Percentiles rank a stretch among this genome's conserved stretches.
These are phyloP conservation scores for Rhinatrema bivittatum DNA, from an alignment of 2,797 vertebrate species.

Conservation along the genomic window DNA sequence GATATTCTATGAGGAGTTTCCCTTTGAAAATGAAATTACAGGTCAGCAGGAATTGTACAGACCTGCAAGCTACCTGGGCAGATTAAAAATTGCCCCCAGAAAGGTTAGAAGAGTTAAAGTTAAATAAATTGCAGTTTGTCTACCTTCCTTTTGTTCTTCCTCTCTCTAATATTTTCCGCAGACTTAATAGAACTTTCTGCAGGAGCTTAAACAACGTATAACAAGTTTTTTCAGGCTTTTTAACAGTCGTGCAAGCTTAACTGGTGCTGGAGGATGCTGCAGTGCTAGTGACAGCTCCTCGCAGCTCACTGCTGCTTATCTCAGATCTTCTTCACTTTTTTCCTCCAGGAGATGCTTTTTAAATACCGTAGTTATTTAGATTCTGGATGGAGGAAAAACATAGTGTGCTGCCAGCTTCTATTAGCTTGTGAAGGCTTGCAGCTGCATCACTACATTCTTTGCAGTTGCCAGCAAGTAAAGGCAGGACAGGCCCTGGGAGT, in stretches of 20 bases:
- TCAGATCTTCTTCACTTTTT: not conserved
- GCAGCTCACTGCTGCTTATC: not conserved
- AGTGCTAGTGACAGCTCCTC: not conserved
- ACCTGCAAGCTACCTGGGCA: too few relatives aligned
- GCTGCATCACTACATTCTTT: constrained; percentile 1
- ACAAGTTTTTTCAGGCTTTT: not conserved
- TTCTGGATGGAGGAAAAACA: not conserved
- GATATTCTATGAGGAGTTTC: too few relatives aligned
- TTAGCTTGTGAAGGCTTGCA: constrained; percentile 7
- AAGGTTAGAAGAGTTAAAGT: too few relatives aligned
- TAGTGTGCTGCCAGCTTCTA: constrained; percentile 2
- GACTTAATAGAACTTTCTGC: too few relatives aligned
- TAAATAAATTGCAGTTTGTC: too few relatives aligned
- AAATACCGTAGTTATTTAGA: too few relatives aligned
- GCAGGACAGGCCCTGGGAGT: not conserved
- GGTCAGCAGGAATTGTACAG: too few relatives aligned
- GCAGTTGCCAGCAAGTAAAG: constrained; percentile 1
- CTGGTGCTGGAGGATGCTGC: not conserved
- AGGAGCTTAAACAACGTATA: not conserved
- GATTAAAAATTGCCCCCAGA: too few relatives aligned
- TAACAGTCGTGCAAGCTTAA: not conserved
- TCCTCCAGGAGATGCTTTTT: constrained; percentile 1
- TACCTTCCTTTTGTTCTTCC: too few relatives aligned
- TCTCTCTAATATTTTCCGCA: too few relatives aligned
- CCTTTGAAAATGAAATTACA: too few relatives aligned